Base-by-base conservation (phyloP, 1,140 invertebrate species). In the Drosophila nannoptera region DNA sequence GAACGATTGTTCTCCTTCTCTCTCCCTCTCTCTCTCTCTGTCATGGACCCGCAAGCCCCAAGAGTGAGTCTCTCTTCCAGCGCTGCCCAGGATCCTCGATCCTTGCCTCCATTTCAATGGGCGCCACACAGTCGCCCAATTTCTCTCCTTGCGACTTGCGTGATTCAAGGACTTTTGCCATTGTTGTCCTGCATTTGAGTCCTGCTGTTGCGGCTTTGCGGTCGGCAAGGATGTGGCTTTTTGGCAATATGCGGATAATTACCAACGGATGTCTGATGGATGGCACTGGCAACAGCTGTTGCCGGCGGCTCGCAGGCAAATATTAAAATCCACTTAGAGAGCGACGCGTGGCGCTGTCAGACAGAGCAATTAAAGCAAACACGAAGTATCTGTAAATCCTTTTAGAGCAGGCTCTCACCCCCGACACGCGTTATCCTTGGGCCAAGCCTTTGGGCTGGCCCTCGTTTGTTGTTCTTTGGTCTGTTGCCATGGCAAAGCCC, bases 251-350 rank as follows among this genome's bases (percentile, higher is more conserved):
- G 66, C 54, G 35, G 14, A 7, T 36, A 83, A 83, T 83, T 83
- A 58, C 58, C 49, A 11, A 49, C 64, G 33, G 55, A 56, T 77
- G 73, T 49, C 14, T 59, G 78, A 48, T 65, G 55, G 55, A 14
- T 48, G 53, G 54, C 22, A 22, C 3, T 22, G 55, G 33, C 12
- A 65, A 54, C 75, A 61, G 73, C 55, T 76, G 69, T 38, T 46
- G 36, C 49, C 6, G 42, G 31, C 31, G 32, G 48, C 45, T 50
- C 45, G 16, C 48, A 78, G 48, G 35, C 49, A 63, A 59, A 66
- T 69, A 83, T 83, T 84, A 83, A 84, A 84, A 77, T 60, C 66
- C 69, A 84, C 81, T 84, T 86, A 80, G 63, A 38, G 45, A 50
- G 60, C 16, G 35, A 52, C 80, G 81, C 80, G 80, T 84, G 80